Conservation (phyloP, 2,797 vertebrate genomes). For the Esox lucius region DNA sequence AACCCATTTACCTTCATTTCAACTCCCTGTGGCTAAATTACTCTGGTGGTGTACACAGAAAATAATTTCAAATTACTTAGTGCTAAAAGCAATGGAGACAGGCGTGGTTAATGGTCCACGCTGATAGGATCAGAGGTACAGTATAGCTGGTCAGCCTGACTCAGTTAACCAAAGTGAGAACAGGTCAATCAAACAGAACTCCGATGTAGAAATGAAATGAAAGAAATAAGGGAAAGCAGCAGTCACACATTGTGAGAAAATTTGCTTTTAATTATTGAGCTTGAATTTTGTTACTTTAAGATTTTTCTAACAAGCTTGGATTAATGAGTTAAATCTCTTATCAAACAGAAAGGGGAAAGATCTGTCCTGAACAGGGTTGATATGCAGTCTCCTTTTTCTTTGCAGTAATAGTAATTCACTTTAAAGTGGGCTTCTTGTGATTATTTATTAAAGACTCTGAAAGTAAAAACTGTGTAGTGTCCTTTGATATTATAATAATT, state of each 20-base stretch:
- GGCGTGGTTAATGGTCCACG: neutral
- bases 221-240: neutral
- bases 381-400: neutral
- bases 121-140: neutral
- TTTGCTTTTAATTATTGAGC: neutral
- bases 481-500: neutral
- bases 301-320: neutral
- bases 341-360: neutral
- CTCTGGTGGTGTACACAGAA: neutral
- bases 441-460: slow-evolving; percentile 17
- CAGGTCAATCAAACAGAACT: neutral
- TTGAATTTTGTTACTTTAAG: neutral
- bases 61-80: neutral
- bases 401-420: neutral
- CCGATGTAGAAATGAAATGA: neutral
- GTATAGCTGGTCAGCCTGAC: neutral
- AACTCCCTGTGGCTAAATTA: neutral
- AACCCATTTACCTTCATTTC: neutral
- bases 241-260: neutral
- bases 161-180: neutral
- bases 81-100: neutral
- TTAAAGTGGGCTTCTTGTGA: slow-evolving; percentile 2
- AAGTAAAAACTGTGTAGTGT: neutral
- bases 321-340: neutral
- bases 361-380: neutral